Conservation (phyloP, 1,140 invertebrate genomes). For the Drosophila chauvacae region DNA sequence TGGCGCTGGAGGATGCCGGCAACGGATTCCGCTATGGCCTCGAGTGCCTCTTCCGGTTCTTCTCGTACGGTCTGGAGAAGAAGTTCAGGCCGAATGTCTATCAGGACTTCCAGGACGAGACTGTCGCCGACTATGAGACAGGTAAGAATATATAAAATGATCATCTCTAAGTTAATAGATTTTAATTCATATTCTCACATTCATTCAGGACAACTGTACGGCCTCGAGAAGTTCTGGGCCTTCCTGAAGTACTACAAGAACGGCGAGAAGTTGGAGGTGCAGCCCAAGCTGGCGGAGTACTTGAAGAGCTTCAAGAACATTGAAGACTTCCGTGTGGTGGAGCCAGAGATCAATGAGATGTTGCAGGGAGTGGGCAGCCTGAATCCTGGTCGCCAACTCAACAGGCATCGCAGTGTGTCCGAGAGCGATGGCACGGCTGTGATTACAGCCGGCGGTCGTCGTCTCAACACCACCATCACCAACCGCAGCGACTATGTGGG, state of each 20-base stretch:
- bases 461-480: constrained; percentile 79
- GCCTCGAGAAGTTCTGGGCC: constrained; percentile 99
- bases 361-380: constrained; percentile 85
- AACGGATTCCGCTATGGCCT: constrained; percentile 95
- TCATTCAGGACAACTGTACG: constrained; percentile 95
- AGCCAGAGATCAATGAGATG: constrained; percentile 87
- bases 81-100: constrained; percentile 97
- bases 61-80: constrained; percentile 98
- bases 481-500: constrained; percentile 83
- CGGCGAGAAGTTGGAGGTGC: constrained; percentile 91
- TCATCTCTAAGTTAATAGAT: too few species aligned
- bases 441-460: constrained; percentile 64
- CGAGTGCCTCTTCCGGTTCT: constrained; percentile 99
- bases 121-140: constrained; percentile 94
- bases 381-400: constrained; percentile 84
- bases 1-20: constrained; percentile 96
- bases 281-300: constrained; percentile 91
- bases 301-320: constrained; percentile 96
- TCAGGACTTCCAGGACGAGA: constrained; percentile 98
- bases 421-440: constrained; percentile 85
- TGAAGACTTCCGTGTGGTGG: constrained; percentile 95
- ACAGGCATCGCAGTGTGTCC: constrained; percentile 87
- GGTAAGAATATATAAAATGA: constrained; percentile 86
- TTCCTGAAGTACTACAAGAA: constrained; percentile 98
- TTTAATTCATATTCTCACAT: neutral